Conservation (phyloP, 2,888 invertebrate genomes). For the Cynaeus angustus region DNA sequence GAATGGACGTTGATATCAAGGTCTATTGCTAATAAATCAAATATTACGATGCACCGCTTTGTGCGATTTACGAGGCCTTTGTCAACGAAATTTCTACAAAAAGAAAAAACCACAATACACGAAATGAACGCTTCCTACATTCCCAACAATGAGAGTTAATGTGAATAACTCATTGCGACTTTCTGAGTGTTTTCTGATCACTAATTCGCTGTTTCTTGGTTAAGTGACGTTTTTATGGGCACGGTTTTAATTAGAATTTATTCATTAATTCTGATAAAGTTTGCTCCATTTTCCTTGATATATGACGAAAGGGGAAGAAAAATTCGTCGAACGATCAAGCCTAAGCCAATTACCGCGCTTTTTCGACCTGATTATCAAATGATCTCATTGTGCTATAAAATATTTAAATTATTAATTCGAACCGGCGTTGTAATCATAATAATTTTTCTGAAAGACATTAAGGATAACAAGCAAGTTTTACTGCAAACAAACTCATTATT, state of each 20-base stretch:
- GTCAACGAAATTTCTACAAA: slow-evolving; percentile 38
- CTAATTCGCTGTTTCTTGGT: slow-evolving; percentile 35
- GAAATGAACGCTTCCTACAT: slow-evolving; percentile 21
- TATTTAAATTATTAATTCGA: slow-evolving; percentile 34
- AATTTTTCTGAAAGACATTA: slow-evolving; percentile 2
- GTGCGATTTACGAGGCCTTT: slow-evolving; percentile 46
- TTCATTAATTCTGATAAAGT: slow-evolving; percentile 39
- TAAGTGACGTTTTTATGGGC: slow-evolving; percentile 38
- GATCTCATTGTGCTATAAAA: slow-evolving; percentile 28
- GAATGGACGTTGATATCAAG: slow-evolving; percentile 51
- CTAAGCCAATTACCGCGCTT: slow-evolving; percentile 21
- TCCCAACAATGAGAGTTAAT: slow-evolving; percentile 13
- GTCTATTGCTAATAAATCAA: slow-evolving; percentile 50
- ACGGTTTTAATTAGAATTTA: slow-evolving; percentile 39
- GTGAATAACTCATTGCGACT: slow-evolving; percentile 25
- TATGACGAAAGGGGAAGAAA: slow-evolving; percentile 32
- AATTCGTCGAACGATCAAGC: slow-evolving; percentile 29
- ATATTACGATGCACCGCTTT: slow-evolving; percentile 49
- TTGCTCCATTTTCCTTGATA: slow-evolving; percentile 36
- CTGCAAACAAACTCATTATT: slow-evolving; percentile 23
- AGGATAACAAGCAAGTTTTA: slow-evolving; percentile 25
- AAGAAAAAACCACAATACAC: slow-evolving; percentile 8
- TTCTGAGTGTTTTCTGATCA: slow-evolving; percentile 30
- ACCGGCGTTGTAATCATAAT: slow-evolving; percentile 11
- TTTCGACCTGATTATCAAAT: slow-evolving; percentile 24